These are phyloP conservation scores for Drosophila elegans DNA, from an alignment of 1,140 invertebrate species.

Conservation along the genomic window DNA sequence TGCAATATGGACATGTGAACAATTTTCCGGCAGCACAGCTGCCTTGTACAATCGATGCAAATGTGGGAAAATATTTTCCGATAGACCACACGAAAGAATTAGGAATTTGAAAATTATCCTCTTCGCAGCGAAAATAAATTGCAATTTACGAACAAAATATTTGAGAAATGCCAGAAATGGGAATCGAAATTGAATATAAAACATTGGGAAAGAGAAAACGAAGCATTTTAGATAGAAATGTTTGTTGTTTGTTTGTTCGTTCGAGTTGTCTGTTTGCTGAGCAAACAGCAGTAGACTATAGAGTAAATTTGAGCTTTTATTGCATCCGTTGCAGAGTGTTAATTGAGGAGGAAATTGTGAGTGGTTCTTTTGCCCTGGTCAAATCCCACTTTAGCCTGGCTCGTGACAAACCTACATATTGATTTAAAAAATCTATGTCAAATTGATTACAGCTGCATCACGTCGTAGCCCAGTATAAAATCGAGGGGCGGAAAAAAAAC, in stretches of 20 bases:
- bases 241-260: constrained; percentile 13
- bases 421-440: constrained; percentile 78
- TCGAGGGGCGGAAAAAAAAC: constrained; percentile 32
- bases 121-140: constrained; percentile 32
- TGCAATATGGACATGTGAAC: constrained; percentile 65
- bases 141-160: constrained; percentile 27
- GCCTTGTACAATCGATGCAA: constrained; percentile 45
- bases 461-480: constrained; percentile 34
- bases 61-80: constrained; percentile 69
- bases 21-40: constrained; percentile 31
- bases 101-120: constrained; percentile 44
- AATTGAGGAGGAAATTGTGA: constrained; percentile 23
- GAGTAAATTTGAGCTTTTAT: constrained; percentile 28
- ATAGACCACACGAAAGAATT: constrained; percentile 26
- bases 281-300: constrained; percentile 8
- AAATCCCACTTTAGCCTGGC: constrained; percentile 18
- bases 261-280: constrained; percentile 16
- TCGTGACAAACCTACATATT: constrained; percentile 59
- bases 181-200: constrained; percentile 10
- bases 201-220: constrained; percentile 2
- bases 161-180: constrained; percentile 13
- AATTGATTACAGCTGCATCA: constrained; percentile 67
- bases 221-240: constrained; percentile 7
- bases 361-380: constrained; percentile 15
- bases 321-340: constrained; percentile 1